phyloP scores from a whole-genome alignment of 1,140 invertebrate genomes.

The Heliconius himera region DNA sequence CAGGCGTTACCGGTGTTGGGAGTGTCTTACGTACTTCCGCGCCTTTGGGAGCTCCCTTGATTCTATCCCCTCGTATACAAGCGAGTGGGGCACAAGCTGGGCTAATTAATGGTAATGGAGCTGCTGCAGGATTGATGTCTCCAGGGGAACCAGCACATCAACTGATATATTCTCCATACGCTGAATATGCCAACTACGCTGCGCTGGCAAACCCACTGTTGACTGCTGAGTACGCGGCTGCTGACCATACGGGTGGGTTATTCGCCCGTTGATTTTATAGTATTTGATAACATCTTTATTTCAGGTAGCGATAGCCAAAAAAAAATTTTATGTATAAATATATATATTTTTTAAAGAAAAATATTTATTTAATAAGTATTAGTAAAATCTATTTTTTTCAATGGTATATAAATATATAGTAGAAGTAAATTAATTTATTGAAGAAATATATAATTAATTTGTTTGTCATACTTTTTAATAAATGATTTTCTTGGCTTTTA shows the following conservation, averaged over 20 bases:
- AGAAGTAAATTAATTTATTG: too few relatives aligned
- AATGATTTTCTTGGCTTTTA: background rate
- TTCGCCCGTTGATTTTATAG: slow-evolving; percentile 86
- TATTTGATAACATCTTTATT: slow-evolving; percentile 59
- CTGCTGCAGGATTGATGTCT: slow-evolving; percentile 83
- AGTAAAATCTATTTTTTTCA: background rate
- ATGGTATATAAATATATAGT: too few relatives aligned
- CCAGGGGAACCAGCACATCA: slow-evolving; percentile 85
- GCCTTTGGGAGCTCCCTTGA: slow-evolving; percentile 91
- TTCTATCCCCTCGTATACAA: slow-evolving; percentile 91
- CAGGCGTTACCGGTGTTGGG: slow-evolving; percentile 82
- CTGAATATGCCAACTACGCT: slow-evolving; percentile 93
- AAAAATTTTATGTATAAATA: background rate
- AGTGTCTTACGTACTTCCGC: slow-evolving; percentile 85
- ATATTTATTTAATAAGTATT: too few relatives aligned
- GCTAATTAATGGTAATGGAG: slow-evolving; percentile 83
- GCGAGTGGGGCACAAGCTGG: slow-evolving; percentile 90
- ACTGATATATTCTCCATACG: slow-evolving; percentile 89
- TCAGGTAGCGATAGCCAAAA: background rate
- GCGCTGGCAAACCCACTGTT: slow-evolving; percentile 90
- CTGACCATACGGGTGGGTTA: slow-evolving; percentile 97
- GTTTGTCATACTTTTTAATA: background rate
- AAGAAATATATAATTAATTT: too few relatives aligned
- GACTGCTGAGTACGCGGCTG: slow-evolving; percentile 89
- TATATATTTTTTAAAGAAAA: too few relatives aligned